phyloP scores from a whole-genome alignment of 2,797 vertebrate genomes.

The Aldrovandia affinis region DNA sequence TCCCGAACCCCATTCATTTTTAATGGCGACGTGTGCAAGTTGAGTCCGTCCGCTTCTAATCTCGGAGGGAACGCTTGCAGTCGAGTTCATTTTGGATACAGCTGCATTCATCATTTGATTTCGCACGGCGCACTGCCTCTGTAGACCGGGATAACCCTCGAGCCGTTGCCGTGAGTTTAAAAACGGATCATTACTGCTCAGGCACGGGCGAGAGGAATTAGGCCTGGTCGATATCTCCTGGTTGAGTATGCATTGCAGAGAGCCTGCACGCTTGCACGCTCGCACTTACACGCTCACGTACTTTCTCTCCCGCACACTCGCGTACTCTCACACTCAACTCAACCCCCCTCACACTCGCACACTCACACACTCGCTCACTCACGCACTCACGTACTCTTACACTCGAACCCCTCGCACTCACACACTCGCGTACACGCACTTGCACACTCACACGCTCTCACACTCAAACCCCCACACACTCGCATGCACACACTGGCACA shows the following conservation, averaged over 20 bases:
- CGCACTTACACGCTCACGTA: neutral
- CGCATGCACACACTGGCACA: neutral
- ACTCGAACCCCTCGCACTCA: neutral
- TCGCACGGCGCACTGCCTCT: neutral
- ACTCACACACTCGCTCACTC: too few species aligned
- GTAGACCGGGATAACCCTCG: neutral
- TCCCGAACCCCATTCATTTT: slow-evolving; percentile 7
- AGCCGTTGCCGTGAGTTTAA: too few species aligned
- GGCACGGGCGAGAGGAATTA: neutral
- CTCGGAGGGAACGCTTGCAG: neutral
- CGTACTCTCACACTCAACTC: neutral
- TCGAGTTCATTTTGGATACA: neutral
- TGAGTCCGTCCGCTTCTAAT: neutral
- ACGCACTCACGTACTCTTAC: too few species aligned
- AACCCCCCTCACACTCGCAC: too few species aligned
- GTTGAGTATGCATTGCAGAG: neutral
- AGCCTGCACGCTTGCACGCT: neutral
- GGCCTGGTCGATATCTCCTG: neutral
- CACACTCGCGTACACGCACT: neutral
- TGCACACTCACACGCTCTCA: neutral
- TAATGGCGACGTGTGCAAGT: neutral
- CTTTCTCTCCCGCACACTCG: neutral
- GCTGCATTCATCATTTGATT: neutral
- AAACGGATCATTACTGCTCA: neutral
- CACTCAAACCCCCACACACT: neutral